Conservation (phyloP, 2,888 invertebrate genomes). For the Colostygia pectinataria region DNA sequence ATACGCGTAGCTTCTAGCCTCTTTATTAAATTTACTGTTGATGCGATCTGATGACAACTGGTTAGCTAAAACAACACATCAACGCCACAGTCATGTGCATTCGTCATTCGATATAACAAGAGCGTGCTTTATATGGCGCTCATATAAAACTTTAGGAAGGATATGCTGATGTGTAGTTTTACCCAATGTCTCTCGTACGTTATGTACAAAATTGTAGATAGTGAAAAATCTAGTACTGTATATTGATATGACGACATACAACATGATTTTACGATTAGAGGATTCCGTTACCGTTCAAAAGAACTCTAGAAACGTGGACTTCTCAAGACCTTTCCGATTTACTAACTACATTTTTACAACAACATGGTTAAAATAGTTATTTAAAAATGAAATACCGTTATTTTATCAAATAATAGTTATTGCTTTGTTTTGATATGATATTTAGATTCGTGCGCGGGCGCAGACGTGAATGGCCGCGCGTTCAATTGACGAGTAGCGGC, state of each 20-base stretch:
- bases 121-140: neutral
- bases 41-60: slow-evolving; percentile 39
- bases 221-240: slow-evolving; percentile 57
- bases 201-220: slow-evolving; percentile 49
- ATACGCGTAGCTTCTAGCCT: slow-evolving; percentile 34
- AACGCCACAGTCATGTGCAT: too few species aligned
- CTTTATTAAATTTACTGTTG: slow-evolving; percentile 34
- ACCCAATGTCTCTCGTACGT: slow-evolving; percentile 33
- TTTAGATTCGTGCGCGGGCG: slow-evolving; percentile 57
- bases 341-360: slow-evolving; percentile 79
- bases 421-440: slow-evolving; percentile 80
- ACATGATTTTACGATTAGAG: slow-evolving; percentile 62
- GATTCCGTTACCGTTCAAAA: slow-evolving; percentile 75
- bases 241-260: slow-evolving; percentile 71
- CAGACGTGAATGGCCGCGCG: slow-evolving; percentile 2
- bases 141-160: too few species aligned
- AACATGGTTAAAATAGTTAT: slow-evolving; percentile 80
- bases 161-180: slow-evolving; percentile 1
- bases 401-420: slow-evolving; percentile 80
- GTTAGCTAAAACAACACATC: slow-evolving; percentile 2
- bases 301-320: slow-evolving; percentile 79
- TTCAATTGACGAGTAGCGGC: slow-evolving; percentile 13
- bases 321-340: slow-evolving; percentile 76
- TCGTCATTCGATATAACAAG: neutral
- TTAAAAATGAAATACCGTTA: slow-evolving; percentile 73